Percentiles rank a stretch among this genome's conserved stretches.
These are phyloP conservation scores for Drosophila setifemur DNA, from an alignment of 1,140 invertebrate genomes.

Conservation along the genomic window DNA sequence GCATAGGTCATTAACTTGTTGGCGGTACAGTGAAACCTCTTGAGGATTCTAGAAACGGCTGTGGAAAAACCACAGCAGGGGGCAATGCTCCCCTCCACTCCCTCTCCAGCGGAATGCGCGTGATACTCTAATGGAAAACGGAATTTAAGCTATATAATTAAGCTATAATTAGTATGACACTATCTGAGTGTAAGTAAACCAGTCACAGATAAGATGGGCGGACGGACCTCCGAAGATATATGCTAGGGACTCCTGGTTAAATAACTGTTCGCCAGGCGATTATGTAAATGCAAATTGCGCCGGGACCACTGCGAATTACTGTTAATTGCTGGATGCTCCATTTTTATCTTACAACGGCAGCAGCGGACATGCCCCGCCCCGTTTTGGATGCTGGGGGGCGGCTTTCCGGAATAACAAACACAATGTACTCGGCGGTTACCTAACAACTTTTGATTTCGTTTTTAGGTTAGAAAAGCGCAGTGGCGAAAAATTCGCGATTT, in stretches of 20 bases:
- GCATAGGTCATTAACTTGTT: slow-evolving; percentile 58
- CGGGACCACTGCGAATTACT: not conserved
- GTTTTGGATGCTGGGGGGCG: not conserved
- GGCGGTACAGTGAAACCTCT: slow-evolving; percentile 28
- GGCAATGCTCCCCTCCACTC: not conserved
- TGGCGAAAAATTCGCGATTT: slow-evolving; percentile 42
- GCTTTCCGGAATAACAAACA: slow-evolving; percentile 28
- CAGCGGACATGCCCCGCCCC: not conserved
- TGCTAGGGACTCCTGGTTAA: slow-evolving; percentile 44
- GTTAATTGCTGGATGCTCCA: slow-evolving; percentile 21
- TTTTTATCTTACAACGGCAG: too few species aligned
- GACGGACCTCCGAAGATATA: slow-evolving; percentile 30
- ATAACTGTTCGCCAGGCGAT: slow-evolving; percentile 19
- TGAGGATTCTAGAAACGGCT: not conserved
- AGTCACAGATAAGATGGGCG: slow-evolving; percentile 43
- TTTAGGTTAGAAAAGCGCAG: slow-evolving; percentile 72
- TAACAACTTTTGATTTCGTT: slow-evolving; percentile 68
- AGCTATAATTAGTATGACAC: slow-evolving; percentile 9
- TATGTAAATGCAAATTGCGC: slow-evolving; percentile 29
- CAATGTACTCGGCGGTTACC: slow-evolving; percentile 52
- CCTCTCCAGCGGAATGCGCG: slow-evolving; percentile 4
- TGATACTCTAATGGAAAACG: slow-evolving; percentile 9
- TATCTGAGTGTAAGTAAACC: slow-evolving; percentile 41
- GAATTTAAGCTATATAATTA: not conserved
- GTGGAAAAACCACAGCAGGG: slow-evolving; percentile 3